Evolutionary conservation across 2,888 invertebrate species (phyloP).

Genomic region (Mythimna albipuncta): DNA sequence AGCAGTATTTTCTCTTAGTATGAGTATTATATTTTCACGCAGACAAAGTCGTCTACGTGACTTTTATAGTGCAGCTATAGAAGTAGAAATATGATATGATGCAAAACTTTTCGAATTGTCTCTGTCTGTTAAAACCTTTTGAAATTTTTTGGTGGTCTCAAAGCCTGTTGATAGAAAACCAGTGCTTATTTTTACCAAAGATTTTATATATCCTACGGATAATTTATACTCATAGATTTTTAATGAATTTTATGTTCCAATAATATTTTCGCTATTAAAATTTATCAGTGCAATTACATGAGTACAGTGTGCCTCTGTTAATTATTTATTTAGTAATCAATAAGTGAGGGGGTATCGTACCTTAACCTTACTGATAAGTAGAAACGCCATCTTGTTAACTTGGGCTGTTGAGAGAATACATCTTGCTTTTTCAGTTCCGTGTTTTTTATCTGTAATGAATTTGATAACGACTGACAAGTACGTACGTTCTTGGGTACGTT

Average conservation of each 20-base stretch:
- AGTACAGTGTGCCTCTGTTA: conserved; percentile 58
- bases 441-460: conserved; percentile 19
- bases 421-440: conserved; percentile 43
- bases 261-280: conserved; percentile 35
- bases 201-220: too few species aligned
- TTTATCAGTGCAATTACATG: conserved; percentile 61
- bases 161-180: neutral
- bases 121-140: too few species aligned
- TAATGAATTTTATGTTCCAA: conserved; percentile 24
- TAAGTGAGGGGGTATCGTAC: conserved; percentile 68
- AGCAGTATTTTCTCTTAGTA: neutral
- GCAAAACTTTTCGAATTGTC: neutral
- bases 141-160: neutral
- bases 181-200: conserved; percentile 5
- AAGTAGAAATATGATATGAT: too few species aligned
- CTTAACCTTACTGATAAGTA: conserved; percentile 59
- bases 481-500: neutral
- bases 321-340: conserved; percentile 72
- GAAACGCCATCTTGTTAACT: conserved; percentile 42
- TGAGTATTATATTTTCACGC: too few species aligned
- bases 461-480: conserved; percentile 5
- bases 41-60: too few species aligned
- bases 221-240: neutral
- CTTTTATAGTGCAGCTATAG: too few species aligned
- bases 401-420: conserved; percentile 30